Base-by-base conservation (phyloP, 1,140 invertebrate species). In the Saccostrea cuccullata region DNA sequence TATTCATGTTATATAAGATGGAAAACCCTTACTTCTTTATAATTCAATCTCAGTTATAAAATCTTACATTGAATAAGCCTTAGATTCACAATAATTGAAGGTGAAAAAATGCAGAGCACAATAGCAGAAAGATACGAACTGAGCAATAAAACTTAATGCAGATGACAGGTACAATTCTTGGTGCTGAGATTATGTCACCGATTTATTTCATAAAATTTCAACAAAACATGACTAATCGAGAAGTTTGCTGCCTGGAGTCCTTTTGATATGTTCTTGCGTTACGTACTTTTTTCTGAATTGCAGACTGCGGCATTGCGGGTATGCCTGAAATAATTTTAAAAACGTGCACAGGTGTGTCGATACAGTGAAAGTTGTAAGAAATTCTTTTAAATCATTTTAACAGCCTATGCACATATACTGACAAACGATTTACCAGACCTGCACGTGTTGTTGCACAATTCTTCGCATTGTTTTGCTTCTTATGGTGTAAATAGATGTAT, bases 401-500 rank as follows among this genome's bases (percentile, higher is more conserved):
- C n/a, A n/a, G n/a, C n/a, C n/a, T n/a, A n/a, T n/a, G n/a, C n/a
- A n/a, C n/a, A n/a, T n/a, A n/a, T n/a, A n/a, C 70, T 36, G 70
- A 15, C 23, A 36, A 12, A 26, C 23, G 12, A 36, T 64, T 30
- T 26, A 77, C 23, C 30, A 4, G 26, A 36, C 12, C 26, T 30
- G 30, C 70, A 77, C 30, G 30, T 77, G 26, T 77, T 77, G 26
- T 77, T 77, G 70, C 70, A 77, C 70, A 77, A 77, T 77, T 26
- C 70, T 77, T 77, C 13, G 2, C 11, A 77, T 77, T 36, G 70
- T 30, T n/a, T 77, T 26, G 23, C 67, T 23, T 73, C 23, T 26
- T 15, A 11, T 12, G 11, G 70, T 36, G 26, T 64, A 47, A 47
- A n/a, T 2, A 64, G 58, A 64, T 15, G 17, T 64, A 64, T 64